Evolutionary conservation across 2,888 invertebrate species (phyloP), one percentile per base, ranked within the genome.

Genomic region (Brenthis ino): DNA sequence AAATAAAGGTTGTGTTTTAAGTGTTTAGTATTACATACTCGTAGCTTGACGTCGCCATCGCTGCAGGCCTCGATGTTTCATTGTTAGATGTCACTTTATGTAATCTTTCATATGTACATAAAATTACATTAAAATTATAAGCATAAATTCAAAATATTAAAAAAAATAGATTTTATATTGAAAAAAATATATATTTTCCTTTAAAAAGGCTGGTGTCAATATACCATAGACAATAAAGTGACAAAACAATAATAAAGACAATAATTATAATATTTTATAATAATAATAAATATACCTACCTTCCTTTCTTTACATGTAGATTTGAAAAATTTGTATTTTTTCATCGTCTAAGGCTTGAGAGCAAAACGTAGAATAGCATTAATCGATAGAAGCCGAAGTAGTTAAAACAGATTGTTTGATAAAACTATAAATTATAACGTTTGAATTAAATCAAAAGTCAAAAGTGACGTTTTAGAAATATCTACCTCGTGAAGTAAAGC

Each of bases 1-100:
- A 86, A 79, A 57, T 81, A 79, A 86, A 79, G 87, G 88, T 89
- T 89, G 88, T 89, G 88, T 86, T 81, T 69, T 85, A 80, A 77
- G 77, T 82, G 80, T 82, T 76, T 81, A 81, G 73, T 43, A 11
- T 43, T 8, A 43, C 37, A 11, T 43, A 8, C 37, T 43, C 37
- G 8, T 77, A 79, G 76, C n/a, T 53, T 37, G 66, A 68, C 47
- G 55, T 65, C 24, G 69, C 71, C 61, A 57, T 74, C 74, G 72
- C 69, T 75, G 51, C 16, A 50, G 37, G 37, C 16, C 20, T 63
- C 51, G 33, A 24, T 60, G 37, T 50, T n/a, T 16, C 8, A 14
- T 51, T 14, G 6, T 16, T 51, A 51, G 51, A 51, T 51, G 37
- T 37, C 37, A 37, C 37, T 8, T 43, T 43, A 43, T 43, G 37